These are phyloP conservation scores for Atethmia centrago DNA, from an alignment of 2,888 invertebrate genomes.

Conservation along the genomic window DNA sequence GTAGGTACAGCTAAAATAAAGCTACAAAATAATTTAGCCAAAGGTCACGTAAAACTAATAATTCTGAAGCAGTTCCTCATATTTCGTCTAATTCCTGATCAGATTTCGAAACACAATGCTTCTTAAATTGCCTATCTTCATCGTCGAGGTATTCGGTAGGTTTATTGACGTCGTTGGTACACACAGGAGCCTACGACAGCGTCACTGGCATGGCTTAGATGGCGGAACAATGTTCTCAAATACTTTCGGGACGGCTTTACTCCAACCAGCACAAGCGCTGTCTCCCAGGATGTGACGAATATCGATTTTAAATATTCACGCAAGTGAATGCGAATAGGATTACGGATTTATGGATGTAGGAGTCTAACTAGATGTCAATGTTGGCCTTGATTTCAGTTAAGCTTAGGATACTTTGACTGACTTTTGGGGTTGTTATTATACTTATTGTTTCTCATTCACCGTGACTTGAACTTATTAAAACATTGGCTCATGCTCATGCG, in stretches of 20 bases:
- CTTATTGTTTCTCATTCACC: not conserved
- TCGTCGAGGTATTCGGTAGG: conserved; percentile 6
- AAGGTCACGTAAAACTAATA: not conserved
- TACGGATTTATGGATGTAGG: conserved; percentile 5
- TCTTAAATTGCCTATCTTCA: conserved; percentile 27
- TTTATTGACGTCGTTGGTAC: conserved; percentile 23
- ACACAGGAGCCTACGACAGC: conserved; percentile 10
- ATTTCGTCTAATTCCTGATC: not conserved
- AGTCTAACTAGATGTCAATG: conserved; percentile 7
- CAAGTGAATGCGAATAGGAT: conserved; percentile 28
- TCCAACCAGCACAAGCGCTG: conserved; percentile 22
- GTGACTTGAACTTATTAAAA: not conserved
- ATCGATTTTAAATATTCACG: conserved; percentile 48
- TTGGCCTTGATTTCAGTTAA: conserved; percentile 5
- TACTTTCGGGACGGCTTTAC: conserved; percentile 39
- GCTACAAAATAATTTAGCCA: not conserved
- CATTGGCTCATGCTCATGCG: not conserved
- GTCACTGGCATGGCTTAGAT: conserved; percentile 49
- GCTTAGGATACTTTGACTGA: not conserved
- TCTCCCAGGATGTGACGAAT: conserved; percentile 35
- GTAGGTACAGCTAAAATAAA: not conserved
- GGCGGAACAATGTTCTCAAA: conserved; percentile 59
- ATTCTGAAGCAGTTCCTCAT: not conserved
- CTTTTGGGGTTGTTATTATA: not conserved
- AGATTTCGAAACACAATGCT: conserved; percentile 23